Evolutionary conservation across 2,113 vertebrate species (phyloP), one percentile per base, ranked within the genome.

Genomic region (Sapayoa aenigma): DNA sequence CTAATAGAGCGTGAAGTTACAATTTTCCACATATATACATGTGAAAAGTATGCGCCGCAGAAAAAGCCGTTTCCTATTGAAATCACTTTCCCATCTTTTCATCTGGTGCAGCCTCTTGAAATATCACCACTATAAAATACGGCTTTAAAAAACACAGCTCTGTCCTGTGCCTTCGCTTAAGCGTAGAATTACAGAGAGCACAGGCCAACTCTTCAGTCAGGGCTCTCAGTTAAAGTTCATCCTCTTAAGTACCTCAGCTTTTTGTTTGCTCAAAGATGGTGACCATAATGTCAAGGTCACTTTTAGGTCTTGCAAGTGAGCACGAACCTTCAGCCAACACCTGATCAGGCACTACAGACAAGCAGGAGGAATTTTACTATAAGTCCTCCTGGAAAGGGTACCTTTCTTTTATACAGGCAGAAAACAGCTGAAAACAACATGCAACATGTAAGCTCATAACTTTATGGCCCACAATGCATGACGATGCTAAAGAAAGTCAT

Each of bases 21-120:
- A 93, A 73, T 94, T 95, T 96, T 96, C 91, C 91, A 96, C 91
- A 95, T 46, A 80, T 44, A 87, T 73, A 91, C 55, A 88, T 20
- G 72, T 90, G 92, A 93, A 68, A 97, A 96, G 55, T 5, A 95
- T n/a, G 87, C 1, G 0, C 2, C 41, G 49, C 90, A 90, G 90
- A 93, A 95, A 95, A 83, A 74, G 62, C 81, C 74, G 68, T 49
- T 95, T 83, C 92, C 90, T 84, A 55, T 1, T 27, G 55, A 89
- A 88, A 95, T 94, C 84, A 44, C 67, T 90, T 93, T 95, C 81
- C 87, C 91, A 74, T 87, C 90, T 87, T 93, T 67, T 88, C n/a
- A 9, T 86, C 83, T 76, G 84, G 53, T 81, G 37, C 69, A 84
- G 77, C 25, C 58, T 77, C 89, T 88, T 58, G 80, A 96, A 95